Evolutionary conservation across 2,113 vertebrate species (phyloP).

Genomic region (Crotalus horridus): DNA sequence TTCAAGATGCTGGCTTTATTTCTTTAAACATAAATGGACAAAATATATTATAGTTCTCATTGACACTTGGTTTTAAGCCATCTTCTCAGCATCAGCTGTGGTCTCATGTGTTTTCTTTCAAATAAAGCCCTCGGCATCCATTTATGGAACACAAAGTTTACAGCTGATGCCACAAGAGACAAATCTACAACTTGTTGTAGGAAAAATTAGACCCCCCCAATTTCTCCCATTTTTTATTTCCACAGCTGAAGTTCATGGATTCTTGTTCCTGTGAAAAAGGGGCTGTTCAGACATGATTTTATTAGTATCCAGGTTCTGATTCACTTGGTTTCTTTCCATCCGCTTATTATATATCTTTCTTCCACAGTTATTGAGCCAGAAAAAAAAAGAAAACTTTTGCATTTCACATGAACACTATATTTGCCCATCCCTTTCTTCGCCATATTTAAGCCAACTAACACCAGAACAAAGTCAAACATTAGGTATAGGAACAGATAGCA

Average conservation of each 20-base stretch:
- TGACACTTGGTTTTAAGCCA: neutral
- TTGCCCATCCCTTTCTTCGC: neutral
- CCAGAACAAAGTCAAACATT: neutral
- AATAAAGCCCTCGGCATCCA: neutral
- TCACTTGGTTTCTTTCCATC: neutral
- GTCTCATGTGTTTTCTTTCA: neutral
- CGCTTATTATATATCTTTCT: conserved; percentile 26
- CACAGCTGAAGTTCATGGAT: neutral
- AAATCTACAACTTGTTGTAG: neutral
- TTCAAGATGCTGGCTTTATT: neutral
- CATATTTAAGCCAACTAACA: neutral
- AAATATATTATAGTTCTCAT: neutral
- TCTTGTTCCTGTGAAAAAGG: neutral
- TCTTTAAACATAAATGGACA: neutral
- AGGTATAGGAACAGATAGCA: neutral
- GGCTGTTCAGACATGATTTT: neutral
- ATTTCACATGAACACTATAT: neutral
- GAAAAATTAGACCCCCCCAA: neutral
- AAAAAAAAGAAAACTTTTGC: neutral
- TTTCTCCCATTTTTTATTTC: neutral
- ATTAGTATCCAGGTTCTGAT: conserved; percentile 33
- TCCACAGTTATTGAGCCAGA: conserved; percentile 45
- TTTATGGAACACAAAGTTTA: neutral
- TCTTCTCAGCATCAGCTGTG: neutral
- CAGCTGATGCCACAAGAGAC: neutral